Percentiles rank a stretch among this genome's conserved stretches.
Evolutionary conservation across 1,140 invertebrate species (phyloP).

Genomic region (Palaemon carinicauda): DNA sequence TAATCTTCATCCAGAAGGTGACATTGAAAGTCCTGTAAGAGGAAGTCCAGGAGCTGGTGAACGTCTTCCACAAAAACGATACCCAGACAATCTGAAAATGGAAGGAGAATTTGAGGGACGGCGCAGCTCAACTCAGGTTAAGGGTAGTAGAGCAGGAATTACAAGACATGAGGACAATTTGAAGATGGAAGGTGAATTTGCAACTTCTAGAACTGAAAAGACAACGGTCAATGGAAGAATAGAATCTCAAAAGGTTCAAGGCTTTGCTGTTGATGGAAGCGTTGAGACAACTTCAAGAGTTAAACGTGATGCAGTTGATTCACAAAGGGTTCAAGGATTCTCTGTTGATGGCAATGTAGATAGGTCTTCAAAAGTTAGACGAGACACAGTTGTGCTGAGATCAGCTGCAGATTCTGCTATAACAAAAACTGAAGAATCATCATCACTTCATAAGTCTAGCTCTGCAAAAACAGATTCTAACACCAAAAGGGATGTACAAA

Average conservation of each 20-base stretch:
- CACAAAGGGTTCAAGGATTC: slow-evolving; percentile 58
- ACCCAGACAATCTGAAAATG: slow-evolving; percentile 60
- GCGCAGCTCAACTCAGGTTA: not conserved
- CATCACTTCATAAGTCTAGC: slow-evolving; percentile 65
- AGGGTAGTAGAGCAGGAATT: slow-evolving; percentile 57
- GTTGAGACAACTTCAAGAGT: slow-evolving; percentile 69
- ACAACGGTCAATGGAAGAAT: slow-evolving; percentile 66
- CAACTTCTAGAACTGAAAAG: slow-evolving; percentile 62
- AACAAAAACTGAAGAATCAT: slow-evolving; percentile 65
- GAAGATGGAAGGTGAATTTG: slow-evolving; percentile 60
- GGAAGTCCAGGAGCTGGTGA: slow-evolving; percentile 64
- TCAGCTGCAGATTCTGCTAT: slow-evolving; percentile 11
- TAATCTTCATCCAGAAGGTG: slow-evolving; percentile 60
- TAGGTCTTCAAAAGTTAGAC: slow-evolving; percentile 70
- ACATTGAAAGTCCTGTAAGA: slow-evolving; percentile 62
- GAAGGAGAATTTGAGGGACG: slow-evolving; percentile 62
- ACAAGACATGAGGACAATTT: slow-evolving; percentile 60
- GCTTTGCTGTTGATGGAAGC: slow-evolving; percentile 60
- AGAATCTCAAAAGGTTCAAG: slow-evolving; percentile 17
- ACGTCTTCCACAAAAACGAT: slow-evolving; percentile 55
- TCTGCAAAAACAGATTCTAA: slow-evolving; percentile 63
- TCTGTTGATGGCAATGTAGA: slow-evolving; percentile 57
- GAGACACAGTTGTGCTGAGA: slow-evolving; percentile 63
- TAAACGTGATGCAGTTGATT: slow-evolving; percentile 69
- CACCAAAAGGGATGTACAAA: slow-evolving; percentile 26